phyloP scores from a whole-genome alignment of 2,888 invertebrate genomes.

The Synanthedon formicaeformis region DNA sequence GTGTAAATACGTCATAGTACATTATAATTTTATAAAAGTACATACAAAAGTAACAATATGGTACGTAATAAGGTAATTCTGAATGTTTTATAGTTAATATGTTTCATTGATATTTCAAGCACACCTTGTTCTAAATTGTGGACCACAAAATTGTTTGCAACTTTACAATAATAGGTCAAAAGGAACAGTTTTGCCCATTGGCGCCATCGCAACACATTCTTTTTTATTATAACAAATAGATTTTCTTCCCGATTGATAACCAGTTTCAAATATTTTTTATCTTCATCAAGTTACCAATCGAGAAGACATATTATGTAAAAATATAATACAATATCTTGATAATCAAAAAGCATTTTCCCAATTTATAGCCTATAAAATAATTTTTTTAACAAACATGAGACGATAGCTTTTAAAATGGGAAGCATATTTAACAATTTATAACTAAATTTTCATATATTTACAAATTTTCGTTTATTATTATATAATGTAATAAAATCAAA shows the following conservation, averaged over 20 bases:
- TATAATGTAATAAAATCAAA: conserved; percentile 42
- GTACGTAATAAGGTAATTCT: conserved; percentile 37
- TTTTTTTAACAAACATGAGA: too few species aligned
- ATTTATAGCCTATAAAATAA: too few species aligned
- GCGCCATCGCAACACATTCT: too few species aligned
- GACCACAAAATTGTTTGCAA: conserved; percentile 30
- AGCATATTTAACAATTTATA: neutral
- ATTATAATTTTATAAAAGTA: conserved; percentile 64
- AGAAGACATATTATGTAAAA: conserved; percentile 29
- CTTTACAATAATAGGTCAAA: too few species aligned
- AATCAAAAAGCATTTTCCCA: conserved; percentile 30
- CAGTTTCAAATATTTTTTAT: conserved; percentile 27
- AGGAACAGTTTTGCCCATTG: too few species aligned
- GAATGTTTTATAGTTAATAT: conserved; percentile 33
- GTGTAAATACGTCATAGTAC: conserved; percentile 61
- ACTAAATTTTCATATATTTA: conserved; percentile 45
- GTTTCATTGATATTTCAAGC: conserved; percentile 63
- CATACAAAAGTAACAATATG: conserved; percentile 51
- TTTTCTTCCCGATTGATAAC: too few species aligned
- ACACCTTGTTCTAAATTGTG: conserved; percentile 41
- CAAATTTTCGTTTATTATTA: conserved; percentile 44
- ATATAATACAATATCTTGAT: conserved; percentile 51
- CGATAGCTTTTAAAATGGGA: too few species aligned
- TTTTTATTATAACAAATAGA: too few species aligned
- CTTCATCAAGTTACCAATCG: conserved; percentile 22